Base-by-base conservation (phyloP, 2,888 invertebrate genomes). In the Resseliella maxima region DNA sequence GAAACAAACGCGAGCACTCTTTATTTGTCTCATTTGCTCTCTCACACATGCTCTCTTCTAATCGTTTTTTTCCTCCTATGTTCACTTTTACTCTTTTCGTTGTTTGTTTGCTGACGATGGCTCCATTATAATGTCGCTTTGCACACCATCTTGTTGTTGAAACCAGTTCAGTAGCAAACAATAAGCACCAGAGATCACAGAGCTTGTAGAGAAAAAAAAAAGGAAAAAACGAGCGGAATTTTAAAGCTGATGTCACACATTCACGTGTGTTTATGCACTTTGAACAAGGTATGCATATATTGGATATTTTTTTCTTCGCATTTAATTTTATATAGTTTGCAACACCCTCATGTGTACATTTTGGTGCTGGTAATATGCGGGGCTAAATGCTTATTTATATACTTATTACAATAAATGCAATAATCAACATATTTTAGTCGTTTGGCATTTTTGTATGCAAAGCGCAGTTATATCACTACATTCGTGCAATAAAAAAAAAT, bases 401-500 rank as follows among this genome's bases (percentile, higher is more conserved):
- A 59, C 59, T 59, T 59, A 59, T 59, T 59, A 59, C 24, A 59
- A 59, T 59, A 59, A 59, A 59, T 59, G 59, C 59, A 59, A 59
- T 59, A 59, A 59, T 59, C 24, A 59, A 59, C 59, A 59, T 59
- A 59, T 59, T 59, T 59, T 59, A 24, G 24, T 24, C 27, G n/a
- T 59, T 59, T 50, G 50, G 50, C 50, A 50, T 50, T 50, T 50
- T 50, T 50, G 50, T 21, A 41, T 41, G 41, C 41, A 8, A 2
- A 50, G 18, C 8, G 18, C 18, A 50, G 8, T 50, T 50, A 50
- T 18, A 50, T 18, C 46, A 50, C 46, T 41, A 5, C 41, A 41
- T 50, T 50, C 18, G 8, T 50, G 46, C 46, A 8, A 50, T 50
- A 15, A 18, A n/a, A n/a, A n/a, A n/a, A n/a, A n/a, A n/a, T n/a